Evolutionary conservation across 1,140 invertebrate species (phyloP), one percentile per base, ranked within the genome.

Genomic region (Trachymyrmex cornetzi): DNA sequence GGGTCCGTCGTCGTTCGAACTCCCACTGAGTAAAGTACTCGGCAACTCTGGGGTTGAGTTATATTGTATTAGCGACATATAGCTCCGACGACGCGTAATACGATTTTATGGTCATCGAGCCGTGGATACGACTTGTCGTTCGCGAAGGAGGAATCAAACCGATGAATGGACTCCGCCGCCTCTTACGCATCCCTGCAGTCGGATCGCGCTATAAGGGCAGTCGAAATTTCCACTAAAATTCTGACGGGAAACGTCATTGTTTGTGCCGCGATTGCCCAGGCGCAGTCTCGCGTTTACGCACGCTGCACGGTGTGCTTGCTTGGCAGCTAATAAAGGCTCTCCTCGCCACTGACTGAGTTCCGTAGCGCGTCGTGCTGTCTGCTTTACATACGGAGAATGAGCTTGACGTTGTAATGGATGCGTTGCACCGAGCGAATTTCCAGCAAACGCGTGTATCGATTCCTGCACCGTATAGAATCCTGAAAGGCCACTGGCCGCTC

Each of bases 41-140:
- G 38, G 55, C n/a, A 80, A 66, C 63, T 84, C 38, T 12, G 30
- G 72, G 71, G 66, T 89, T 14, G 27, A 72, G 74, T 81, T 89
- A 87, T 87, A 89, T 88, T 90, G 87, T 79, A 86, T 90, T 90
- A 91, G 72, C 50, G 19, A 48, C 61, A 38, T 24, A 81, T 87
- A 74, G 24, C 38, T 30, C 16, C 22, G 48, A 50, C 22, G 87
- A 63, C 55, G 67, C 34, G 71, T 87, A 90, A 91, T 89, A 75
- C 64, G 84, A 92, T 88, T 89, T 91, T 91, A 91, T 69, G 74
- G 77, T 77, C 77, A 85, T 27, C 59, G 86, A 55, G 38, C 61
- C 48, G 55, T 19, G 67, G n/a, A 79, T 84, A 67, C 69, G 55
- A 87, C 50, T 82, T 22, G 38, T 7, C 38, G 38, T 3, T 7